Conservation (phyloP, 2,888 invertebrate species). For the Trissonchulus sp. region DNA sequence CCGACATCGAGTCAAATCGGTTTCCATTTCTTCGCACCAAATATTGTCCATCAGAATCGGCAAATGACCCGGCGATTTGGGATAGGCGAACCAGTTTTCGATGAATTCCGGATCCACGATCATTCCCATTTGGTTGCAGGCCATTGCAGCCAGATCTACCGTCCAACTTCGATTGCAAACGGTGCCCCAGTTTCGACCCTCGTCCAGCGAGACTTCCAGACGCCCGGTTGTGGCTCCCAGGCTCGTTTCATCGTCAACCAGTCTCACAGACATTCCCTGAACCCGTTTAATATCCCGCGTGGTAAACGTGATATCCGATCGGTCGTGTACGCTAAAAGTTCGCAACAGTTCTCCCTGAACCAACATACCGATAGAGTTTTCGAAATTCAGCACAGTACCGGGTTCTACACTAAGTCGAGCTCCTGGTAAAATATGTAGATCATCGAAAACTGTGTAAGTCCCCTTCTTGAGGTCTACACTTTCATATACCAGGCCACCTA, state of each 20-base stretch:
- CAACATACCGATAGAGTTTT: constrained; percentile 88
- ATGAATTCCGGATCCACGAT: constrained; percentile 78
- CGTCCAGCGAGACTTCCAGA: constrained; percentile 68
- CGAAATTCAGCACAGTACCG: constrained; percentile 78
- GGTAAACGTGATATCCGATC: constrained; percentile 4
- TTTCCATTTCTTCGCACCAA: constrained; percentile 79
- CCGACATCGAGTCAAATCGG: constrained; percentile 75
- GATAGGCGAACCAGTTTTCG: constrained; percentile 57
- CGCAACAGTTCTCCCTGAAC: constrained; percentile 73
- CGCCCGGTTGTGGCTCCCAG: constrained; percentile 66
- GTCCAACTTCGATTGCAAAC: constrained; percentile 96
- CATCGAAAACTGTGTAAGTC: constrained; percentile 82
- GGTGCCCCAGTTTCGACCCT: constrained; percentile 76
- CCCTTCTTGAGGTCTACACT: constrained; percentile 61
- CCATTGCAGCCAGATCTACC: constrained; percentile 78
- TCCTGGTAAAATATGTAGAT: constrained; percentile 88
- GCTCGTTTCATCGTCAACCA: constrained; percentile 47
- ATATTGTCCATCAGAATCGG: constrained; percentile 65
- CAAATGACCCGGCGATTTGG: constrained; percentile 41
- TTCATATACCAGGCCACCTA: constrained; percentile 89
- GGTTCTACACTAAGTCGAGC: constrained; percentile 78
- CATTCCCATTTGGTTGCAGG: constrained; percentile 87
- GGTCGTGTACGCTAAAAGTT: neutral
- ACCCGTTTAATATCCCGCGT: neutral
- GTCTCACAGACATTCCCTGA: neutral